phyloP scores from a whole-genome alignment of 2,888 invertebrate species.

The Phyllotreta cruciferae region DNA sequence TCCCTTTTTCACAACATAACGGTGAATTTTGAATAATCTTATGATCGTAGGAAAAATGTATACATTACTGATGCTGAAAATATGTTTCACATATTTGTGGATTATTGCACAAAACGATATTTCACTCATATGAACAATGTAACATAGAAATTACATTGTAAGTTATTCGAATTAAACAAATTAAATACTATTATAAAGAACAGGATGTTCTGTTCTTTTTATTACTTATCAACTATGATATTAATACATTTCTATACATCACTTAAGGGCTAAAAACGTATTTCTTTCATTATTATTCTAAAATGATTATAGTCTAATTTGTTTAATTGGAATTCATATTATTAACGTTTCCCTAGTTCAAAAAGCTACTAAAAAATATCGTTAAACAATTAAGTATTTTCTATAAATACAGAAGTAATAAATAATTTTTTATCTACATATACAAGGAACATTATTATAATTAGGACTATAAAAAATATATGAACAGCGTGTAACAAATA shows the following conservation, averaged over 20 bases:
- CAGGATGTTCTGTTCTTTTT: no score
- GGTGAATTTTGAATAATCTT: no score
- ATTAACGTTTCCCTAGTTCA: no score
- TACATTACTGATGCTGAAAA: neutral
- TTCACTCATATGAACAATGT: neutral
- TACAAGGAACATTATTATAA: constrained; percentile 25
- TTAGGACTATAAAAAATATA: constrained; percentile 13
- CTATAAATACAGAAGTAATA: constrained; percentile 41
- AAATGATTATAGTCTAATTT: no score
- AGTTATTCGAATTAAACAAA: neutral
- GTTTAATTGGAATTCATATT: no score
- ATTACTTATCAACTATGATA: no score
- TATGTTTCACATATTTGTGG: neutral
- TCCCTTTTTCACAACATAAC: no score
- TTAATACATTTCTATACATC: no score
- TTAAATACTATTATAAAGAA: neutral
- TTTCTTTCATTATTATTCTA: no score
- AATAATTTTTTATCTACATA: constrained; percentile 25
- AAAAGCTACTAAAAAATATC: constrained; percentile 4
- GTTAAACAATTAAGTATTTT: constrained; percentile 40
- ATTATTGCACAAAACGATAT: neutral
- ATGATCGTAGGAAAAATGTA: no score
- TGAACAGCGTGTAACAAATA: constrained; percentile 3
- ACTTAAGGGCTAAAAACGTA: no score
- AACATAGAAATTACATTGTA: neutral